These are phyloP conservation scores for Neodon shergylaensis DNA, from an alignment of 2,113 vertebrate species.

Conservation along the genomic window DNA sequence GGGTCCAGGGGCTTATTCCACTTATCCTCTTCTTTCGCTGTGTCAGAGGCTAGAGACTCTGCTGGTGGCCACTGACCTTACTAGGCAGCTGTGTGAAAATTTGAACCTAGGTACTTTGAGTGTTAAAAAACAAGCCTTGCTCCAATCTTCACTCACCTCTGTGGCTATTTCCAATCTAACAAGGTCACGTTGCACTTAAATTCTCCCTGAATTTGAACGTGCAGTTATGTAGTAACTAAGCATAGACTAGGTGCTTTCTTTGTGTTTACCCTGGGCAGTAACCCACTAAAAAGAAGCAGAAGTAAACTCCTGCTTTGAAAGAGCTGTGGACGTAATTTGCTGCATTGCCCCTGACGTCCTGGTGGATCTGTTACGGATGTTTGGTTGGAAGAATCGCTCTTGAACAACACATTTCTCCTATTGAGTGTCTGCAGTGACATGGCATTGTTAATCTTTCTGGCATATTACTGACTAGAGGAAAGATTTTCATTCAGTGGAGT, in stretches of 20 bases:
- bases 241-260: neutral
- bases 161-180: constrained; percentile 5
- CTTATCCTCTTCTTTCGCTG: neutral
- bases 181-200: constrained; percentile 23
- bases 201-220: constrained; percentile 1
- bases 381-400: neutral
- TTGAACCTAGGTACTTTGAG: neutral
- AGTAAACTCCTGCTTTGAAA: constrained; percentile 27
- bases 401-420: neutral
- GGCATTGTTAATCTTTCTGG: constrained; percentile 36
- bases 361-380: neutral
- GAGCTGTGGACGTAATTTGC: neutral
- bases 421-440: neutral
- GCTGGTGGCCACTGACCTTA: neutral
- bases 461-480: neutral
- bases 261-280: neutral
- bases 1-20: neutral
- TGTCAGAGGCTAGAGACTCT: neutral
- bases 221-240: neutral
- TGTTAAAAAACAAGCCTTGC: neutral
- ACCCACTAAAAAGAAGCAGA: neutral
- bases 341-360: neutral
- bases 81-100: neutral
- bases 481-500: neutral
- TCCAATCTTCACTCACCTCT: neutral